Evolutionary conservation across 2,113 vertebrate species (phyloP), one percentile per base, ranked within the genome.

Genomic region (Caretta caretta): DNA sequence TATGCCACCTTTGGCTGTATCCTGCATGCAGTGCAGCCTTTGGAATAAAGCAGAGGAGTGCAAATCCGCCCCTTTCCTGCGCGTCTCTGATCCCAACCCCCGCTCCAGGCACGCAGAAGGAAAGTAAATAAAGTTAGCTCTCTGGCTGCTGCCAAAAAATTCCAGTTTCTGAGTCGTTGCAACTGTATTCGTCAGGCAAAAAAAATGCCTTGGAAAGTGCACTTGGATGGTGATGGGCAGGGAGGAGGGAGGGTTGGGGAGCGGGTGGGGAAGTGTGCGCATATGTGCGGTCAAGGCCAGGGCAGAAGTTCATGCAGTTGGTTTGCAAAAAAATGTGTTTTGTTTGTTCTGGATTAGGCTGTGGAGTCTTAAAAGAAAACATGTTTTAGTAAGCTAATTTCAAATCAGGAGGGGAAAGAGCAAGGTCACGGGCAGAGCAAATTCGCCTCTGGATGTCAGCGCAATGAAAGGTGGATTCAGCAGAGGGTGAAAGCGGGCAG

Each of bases 311-410:
- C 97, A 97, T 87, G 69, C 93, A 90, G 94, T 97, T 96, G 92
- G 97, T 97, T 98, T 93, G 96, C 17, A 59, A 95, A 27, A 27
- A 62, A 97, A 97, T 94, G 96, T 97, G 94, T 96, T 96, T 97
- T 98, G 96, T 97, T 98, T 97, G 94, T 97, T 97, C 95, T 97
- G 97, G 96, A 97, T 97, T 95, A 94, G 90, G 83, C 89, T 94
- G 94, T 88, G 93, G 96, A 97, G 96, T 95, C 94, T 94, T 93
- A 96, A 97, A 96, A 93, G 94, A 95, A 97, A 97, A 97, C 97
- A 97, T 95, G 97, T 97, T 96, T 96, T 93, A 96, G 96, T 95
- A 98, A 97, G 97, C 97, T 93, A 88, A 97, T 97, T 97, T 96
- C 92, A 86, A 94, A 95, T 91, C 92, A 89, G 95, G 90, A 95